phyloP scores from a whole-genome alignment of 2,113 vertebrate species.

The Hyla sarda region DNA sequence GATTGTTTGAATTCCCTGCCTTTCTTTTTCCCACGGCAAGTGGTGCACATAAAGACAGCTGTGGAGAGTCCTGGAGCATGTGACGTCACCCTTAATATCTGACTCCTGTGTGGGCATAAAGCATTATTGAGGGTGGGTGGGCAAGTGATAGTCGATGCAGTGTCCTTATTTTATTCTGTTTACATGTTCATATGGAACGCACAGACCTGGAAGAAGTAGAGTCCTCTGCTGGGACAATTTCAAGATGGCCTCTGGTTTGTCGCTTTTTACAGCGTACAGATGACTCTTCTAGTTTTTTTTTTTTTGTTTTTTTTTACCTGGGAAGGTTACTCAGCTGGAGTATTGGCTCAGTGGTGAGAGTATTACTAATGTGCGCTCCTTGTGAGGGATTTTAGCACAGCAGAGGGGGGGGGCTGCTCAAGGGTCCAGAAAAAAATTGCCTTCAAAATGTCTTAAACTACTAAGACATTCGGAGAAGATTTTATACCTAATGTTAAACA shows the following conservation, averaged over 20 bases:
- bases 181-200: conserved; percentile 46
- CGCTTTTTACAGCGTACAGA: conserved; percentile 1
- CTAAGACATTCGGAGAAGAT: background rate
- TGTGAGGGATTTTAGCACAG: background rate
- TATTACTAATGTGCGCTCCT: background rate
- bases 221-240: background rate
- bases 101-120: conserved; percentile 8
- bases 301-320: background rate
- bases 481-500: conserved; percentile 13
- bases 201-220: conserved; percentile 23
- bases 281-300: conserved; percentile 49
- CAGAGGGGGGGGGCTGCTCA: conserved; percentile 8
- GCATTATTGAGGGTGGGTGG: conserved; percentile 29
- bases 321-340: conserved; percentile 34
- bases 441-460: background rate
- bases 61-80: conserved; percentile 12
- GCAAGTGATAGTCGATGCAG: background rate
- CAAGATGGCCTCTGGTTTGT: background rate
- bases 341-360: conserved; percentile 54
- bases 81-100: background rate
- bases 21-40: conserved; percentile 5
- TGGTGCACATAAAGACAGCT: background rate
- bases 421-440: conserved; percentile 1
- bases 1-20: conserved; percentile 3
- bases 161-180: conserved; percentile 56